A percentile compares a stretch with the other conserved stretches of the same genome.
These are phyloP conservation scores for Enhydra lutris DNA, from an alignment of 2,113 vertebrate genomes.

Conservation along the genomic window DNA sequence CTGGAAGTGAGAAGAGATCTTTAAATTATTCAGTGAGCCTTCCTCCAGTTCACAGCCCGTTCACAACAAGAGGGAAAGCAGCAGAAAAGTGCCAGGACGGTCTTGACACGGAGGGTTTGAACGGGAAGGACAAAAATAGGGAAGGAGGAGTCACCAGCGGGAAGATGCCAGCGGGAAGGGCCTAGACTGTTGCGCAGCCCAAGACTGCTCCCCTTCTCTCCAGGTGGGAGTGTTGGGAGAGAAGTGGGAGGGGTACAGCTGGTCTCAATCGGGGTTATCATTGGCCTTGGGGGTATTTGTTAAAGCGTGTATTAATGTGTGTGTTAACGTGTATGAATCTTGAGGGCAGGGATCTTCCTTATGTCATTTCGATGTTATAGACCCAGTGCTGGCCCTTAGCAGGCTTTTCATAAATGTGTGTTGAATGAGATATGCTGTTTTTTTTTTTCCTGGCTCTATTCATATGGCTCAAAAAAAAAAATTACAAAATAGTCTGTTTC, in stretches of 20 bases:
- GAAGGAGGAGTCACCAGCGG: background rate
- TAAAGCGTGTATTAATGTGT: background rate
- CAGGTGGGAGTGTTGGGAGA: background rate
- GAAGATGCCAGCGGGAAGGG: background rate
- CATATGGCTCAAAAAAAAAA: background rate
- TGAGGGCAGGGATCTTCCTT: background rate
- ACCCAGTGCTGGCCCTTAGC: background rate
- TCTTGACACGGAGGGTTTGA: background rate
- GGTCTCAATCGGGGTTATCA: background rate
- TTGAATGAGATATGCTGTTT: background rate
- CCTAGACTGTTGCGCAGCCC: background rate
- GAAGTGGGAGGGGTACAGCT: fast-evolving
- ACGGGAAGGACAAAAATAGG: background rate
- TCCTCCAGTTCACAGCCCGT: background rate
- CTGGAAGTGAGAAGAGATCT: slow-evolving; percentile 32
- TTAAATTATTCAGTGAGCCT: slow-evolving; percentile 58
- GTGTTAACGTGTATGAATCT: background rate
- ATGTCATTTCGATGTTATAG: background rate
- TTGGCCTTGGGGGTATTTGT: no score
- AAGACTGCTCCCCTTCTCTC: background rate
- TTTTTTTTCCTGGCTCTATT: background rate
- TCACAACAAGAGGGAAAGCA: background rate
- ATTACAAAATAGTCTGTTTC: background rate
- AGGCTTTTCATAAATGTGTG: background rate
- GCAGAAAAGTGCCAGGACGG: background rate